A percentile compares a stretch with the other conserved stretches of the same genome.
Evolutionary conservation across 2,797 vertebrate genomes (phyloP).

Genomic region (Lacerta agilis): DNA sequence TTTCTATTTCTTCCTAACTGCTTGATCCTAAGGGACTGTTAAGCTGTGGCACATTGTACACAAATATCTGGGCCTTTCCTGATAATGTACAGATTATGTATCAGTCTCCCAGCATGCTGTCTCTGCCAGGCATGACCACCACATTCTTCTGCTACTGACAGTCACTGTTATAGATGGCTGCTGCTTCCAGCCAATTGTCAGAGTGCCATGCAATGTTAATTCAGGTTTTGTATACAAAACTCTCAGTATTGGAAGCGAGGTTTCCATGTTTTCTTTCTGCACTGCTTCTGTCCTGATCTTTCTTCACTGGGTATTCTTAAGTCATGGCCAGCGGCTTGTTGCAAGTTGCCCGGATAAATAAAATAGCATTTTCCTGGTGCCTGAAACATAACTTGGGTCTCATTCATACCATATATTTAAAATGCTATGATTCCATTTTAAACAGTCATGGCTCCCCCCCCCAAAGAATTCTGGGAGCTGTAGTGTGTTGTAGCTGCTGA

Average conservation of each 20-base stretch:
- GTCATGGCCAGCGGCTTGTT: neutral
- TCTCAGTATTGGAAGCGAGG: neutral
- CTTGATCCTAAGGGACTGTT: neutral
- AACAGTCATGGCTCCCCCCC: no score
- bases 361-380: neutral
- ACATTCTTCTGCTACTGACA: neutral
- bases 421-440: no score
- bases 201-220: no score
- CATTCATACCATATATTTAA: no score
- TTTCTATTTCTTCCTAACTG: constrained; percentile 21
- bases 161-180: neutral
- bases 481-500: no score
- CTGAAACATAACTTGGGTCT: no score
- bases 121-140: neutral
- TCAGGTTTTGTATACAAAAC: neutral
- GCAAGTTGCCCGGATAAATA: neutral
- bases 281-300: neutral
- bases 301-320: neutral
- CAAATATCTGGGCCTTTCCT: neutral
- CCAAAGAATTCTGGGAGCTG: no score
- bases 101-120: neutral
- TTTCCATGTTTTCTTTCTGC: neutral
- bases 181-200: neutral
- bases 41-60: neutral
- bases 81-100: neutral